Percentiles rank a stretch among this genome's conserved stretches.
These are phyloP conservation scores for Rhingia rostrata DNA, from an alignment of 2,888 invertebrate species.

Conservation along the genomic window DNA sequence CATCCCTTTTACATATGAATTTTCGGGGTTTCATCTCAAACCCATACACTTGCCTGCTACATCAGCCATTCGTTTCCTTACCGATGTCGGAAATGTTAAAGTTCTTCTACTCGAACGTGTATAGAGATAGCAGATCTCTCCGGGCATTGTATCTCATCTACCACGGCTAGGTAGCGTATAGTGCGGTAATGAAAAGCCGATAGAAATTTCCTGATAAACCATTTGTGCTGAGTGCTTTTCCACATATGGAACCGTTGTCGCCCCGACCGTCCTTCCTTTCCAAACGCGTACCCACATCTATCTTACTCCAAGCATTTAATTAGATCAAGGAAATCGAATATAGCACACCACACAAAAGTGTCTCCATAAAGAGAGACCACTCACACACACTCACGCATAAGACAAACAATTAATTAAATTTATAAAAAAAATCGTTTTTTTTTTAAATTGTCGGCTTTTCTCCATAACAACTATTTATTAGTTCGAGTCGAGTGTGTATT, in stretches of 20 bases:
- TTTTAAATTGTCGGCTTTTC: conserved; percentile 36
- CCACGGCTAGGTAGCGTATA: conserved; percentile 5
- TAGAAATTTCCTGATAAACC: conserved; percentile 55
- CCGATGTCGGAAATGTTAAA: conserved; percentile 31
- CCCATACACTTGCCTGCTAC: neutral
- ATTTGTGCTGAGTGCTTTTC: conserved; percentile 52
- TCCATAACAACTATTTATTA: conserved; percentile 35
- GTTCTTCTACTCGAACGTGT: neutral
- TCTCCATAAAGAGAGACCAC: neutral
- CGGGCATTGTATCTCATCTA: conserved; percentile 22
- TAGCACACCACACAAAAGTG: conserved; percentile 21
- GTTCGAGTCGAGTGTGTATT: conserved; percentile 7
- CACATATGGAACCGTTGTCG: conserved; percentile 1
- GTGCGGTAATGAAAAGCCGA: conserved; percentile 46
- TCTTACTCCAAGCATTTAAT: conserved; percentile 48
- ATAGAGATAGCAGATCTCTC: conserved; percentile 20
- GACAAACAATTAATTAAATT: conserved; percentile 42
- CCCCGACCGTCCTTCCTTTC: neutral
- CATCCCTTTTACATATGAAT: neutral
- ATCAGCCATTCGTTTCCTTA: conserved; percentile 2
- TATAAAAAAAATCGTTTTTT: conserved; percentile 4
- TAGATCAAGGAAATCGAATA: conserved; percentile 62
- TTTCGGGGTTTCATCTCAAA: conserved; percentile 4
- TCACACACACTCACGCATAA: neutral
- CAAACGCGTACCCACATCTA: conserved; percentile 4